Conservation (phyloP, 2,113 vertebrate genomes). For the Nerophis ophidion region DNA sequence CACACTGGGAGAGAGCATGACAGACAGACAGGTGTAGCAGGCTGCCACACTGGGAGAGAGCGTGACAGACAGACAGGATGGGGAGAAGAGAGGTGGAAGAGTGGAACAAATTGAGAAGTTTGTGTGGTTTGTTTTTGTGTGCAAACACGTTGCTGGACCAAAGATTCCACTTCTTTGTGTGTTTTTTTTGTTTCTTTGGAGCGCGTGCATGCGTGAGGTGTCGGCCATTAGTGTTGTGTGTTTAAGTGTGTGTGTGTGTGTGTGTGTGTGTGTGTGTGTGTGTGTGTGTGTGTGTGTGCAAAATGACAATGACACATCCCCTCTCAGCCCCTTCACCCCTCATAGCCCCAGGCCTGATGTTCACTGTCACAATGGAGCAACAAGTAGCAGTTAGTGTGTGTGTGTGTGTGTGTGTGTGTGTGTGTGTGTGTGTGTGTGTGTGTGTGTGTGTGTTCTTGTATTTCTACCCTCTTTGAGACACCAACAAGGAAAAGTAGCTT, state of each 20-base stretch:
- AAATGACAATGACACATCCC: neutral
- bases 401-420: conserved; percentile 8
- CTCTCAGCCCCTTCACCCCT: conserved; percentile 3
- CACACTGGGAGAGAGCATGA: too few species aligned
- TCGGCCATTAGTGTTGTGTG: conserved; percentile 7
- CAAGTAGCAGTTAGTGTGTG: conserved; percentile 51
- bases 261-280: neutral
- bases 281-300: neutral
- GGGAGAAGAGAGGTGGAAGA: neutral
- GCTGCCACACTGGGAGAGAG: conserved; percentile 9
- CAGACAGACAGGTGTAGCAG: conserved; percentile 48
- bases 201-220: conserved; percentile 21
- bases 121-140: too few species aligned
- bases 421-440: conserved; percentile 13
- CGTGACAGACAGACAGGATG: neutral
- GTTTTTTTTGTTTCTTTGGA: conserved; percentile 32
- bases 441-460: neutral
- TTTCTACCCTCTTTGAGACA: too few species aligned
- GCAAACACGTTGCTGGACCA: conserved; percentile 62
- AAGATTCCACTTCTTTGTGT: conserved; percentile 61
- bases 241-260: conserved; percentile 5
- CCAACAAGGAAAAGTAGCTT: too few species aligned
- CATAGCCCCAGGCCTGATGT: conserved; percentile 45
- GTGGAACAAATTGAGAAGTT: too few species aligned
- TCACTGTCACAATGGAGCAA: conserved; percentile 47